Evolutionary conservation across 2,113 vertebrate genomes (phyloP), one percentile per base, ranked within the genome.

Genomic region (Zosterops borbonicus): DNA sequence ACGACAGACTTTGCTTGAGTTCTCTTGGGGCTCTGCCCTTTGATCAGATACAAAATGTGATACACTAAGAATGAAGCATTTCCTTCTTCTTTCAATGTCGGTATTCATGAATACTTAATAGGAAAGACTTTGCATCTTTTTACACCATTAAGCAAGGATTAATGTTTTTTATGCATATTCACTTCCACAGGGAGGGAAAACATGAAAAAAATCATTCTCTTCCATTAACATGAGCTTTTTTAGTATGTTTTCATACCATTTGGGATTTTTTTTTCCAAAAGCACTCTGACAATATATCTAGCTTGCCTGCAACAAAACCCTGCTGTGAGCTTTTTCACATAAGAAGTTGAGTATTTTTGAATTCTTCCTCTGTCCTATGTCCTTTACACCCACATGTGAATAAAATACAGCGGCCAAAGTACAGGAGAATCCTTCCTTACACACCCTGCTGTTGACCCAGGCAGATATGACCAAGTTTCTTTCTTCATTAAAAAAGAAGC

Each of bases 111-210:
- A 90, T 83, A 74, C 56, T 65, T 73, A 74, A 62, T 23, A 90
- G 47, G n/a, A 83, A 74, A 91, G 29, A 77, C n/a, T 58, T 52
- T 63, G 64, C 44, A 86, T 92, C 70, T 69, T 91, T 96, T 94
- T 80, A 87, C 59, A 77, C 50, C 63, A 78, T 95, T 93, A 96
- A 73, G 79, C 59, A 83, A 87, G 55, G 63, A 95, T 83, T 88
- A 67, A 63, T 75, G 14, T 41, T 64, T 93, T 86, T 93, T 70
- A 93, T 6, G 2, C 55, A 64, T 71, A 84, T 41, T 87, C 17
- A 53, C 91, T 94, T 83, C 70, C 53, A 81, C 29, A 50, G 64
- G 64, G 55, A 87, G 53, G n/a, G 8, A 16, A 5, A 41, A 76
- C 49, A 31, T 12, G 23, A 7, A 5, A 13, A 93, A 60, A 53